phyloP scores from a whole-genome alignment of 2,888 invertebrate genomes.

The Drosophila gaucha region DNA sequence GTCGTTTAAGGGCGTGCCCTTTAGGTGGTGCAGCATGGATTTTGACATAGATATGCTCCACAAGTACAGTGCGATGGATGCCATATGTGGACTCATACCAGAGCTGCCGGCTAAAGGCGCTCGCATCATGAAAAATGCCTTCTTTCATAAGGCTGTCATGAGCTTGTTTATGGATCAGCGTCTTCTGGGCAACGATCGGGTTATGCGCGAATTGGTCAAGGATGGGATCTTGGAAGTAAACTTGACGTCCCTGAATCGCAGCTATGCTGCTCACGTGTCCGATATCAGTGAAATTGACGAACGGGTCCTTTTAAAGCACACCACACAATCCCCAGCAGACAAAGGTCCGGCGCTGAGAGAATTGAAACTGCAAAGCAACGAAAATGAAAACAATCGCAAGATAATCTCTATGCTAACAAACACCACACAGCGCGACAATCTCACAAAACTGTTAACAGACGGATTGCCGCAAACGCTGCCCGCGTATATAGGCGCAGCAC shows the following conservation, averaged over 20 bases:
- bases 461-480: constrained; percentile 40
- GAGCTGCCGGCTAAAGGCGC: constrained; percentile 37
- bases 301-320: constrained; percentile 42
- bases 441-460: constrained; percentile 14
- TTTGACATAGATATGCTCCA: constrained; percentile 35
- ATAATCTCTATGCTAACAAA: constrained; percentile 1
- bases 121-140: constrained; percentile 36
- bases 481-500: constrained; percentile 5
- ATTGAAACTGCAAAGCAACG: neutral
- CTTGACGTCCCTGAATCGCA: constrained; percentile 44
- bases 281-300: constrained; percentile 67
- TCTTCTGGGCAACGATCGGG: constrained; percentile 52
- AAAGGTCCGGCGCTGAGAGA: neutral
- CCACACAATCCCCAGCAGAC: neutral
- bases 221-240: constrained; percentile 63
- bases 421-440: constrained; percentile 20
- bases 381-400: neutral
- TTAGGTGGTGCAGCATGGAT: constrained; percentile 37
- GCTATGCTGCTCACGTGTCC: constrained; percentile 45
- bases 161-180: constrained; percentile 55
- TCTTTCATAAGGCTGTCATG: constrained; percentile 51
- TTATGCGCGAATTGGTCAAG: constrained; percentile 52
- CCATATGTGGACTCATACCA: constrained; percentile 46
- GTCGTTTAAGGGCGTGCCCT: constrained; percentile 47
- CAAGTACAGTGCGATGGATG: constrained; percentile 42